These are phyloP conservation scores for Seira sanloemensis DNA, from an alignment of 2,888 invertebrate genomes.

Conservation along the genomic window DNA sequence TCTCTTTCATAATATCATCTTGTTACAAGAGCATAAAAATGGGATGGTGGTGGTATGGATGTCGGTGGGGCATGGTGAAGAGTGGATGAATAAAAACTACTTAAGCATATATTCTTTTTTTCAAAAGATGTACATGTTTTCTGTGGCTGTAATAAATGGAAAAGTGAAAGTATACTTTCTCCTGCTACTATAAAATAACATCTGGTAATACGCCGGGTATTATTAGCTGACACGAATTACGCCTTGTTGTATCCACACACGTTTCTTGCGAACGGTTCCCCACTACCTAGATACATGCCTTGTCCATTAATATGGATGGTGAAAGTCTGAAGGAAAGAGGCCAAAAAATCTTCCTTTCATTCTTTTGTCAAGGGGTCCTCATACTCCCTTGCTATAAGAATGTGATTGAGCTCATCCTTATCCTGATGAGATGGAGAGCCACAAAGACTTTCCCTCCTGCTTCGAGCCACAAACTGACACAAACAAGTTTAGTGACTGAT, in stretches of 20 bases:
- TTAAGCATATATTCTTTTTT: neutral
- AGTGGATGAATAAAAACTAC: conserved; percentile 6
- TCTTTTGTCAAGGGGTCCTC: conserved; percentile 23
- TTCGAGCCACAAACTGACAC: neutral
- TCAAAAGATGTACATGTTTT: neutral
- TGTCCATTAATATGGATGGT: conserved; percentile 28
- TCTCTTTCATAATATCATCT: conserved; percentile 38
- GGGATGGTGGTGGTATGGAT: neutral
- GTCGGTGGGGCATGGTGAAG: neutral
- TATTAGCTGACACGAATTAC: conserved; percentile 20
- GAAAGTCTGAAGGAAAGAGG: conserved; percentile 2
- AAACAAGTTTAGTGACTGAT: neutral
- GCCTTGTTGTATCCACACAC: neutral
- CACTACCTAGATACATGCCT: neutral
- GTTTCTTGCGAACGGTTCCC: neutral
- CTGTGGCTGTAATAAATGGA: neutral
- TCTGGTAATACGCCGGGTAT: neutral
- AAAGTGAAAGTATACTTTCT: neutral
- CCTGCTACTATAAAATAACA: neutral
- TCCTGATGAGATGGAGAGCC: neutral
- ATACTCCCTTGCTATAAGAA: conserved; percentile 4
- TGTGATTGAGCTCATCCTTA: conserved; percentile 12
- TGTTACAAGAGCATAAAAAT: conserved; percentile 41
- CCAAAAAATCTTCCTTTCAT: conserved; percentile 6
- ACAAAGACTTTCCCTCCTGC: neutral